Conservation (phyloP, 2,797 vertebrate species). For the Graptemys geographica region DNA sequence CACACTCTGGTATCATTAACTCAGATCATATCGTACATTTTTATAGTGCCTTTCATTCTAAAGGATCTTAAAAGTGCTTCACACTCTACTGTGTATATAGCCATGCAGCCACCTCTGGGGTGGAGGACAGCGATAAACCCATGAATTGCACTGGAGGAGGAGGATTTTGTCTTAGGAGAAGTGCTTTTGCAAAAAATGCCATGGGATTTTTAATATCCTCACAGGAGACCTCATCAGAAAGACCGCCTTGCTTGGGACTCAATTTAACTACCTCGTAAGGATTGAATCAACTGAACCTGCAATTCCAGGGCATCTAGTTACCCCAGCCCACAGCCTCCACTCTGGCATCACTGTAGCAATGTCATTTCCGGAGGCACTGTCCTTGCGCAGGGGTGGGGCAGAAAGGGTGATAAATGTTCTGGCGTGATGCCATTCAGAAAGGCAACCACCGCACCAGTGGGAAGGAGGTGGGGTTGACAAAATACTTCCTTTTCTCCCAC, state of each 20-base stretch:
- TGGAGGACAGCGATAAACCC: constrained; percentile 17
- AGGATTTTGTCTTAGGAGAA: constrained; percentile 39
- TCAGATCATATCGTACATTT: constrained; percentile 59
- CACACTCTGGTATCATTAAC: constrained; percentile 50
- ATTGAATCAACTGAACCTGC: constrained; percentile 22
- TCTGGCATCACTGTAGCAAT: neutral
- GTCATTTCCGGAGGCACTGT: neutral
- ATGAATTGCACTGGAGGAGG: neutral
- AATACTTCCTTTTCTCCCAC: too few species aligned
- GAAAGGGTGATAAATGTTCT: neutral
- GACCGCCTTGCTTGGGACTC: constrained; percentile 23
- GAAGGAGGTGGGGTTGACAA: neutral
- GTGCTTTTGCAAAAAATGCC: constrained; percentile 15
- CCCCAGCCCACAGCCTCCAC: neutral
- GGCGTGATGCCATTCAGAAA: neutral
- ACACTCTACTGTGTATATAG: constrained; percentile 42
- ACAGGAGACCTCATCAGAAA: neutral
- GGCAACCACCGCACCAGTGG: neutral
- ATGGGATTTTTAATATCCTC: neutral
- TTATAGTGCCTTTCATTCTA: constrained; percentile 40
- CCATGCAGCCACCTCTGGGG: constrained; percentile 21
- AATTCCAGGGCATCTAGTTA: constrained; percentile 45
- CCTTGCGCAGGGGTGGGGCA: neutral
- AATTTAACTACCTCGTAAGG: constrained; percentile 1
- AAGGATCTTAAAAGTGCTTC: constrained; percentile 43